These are phyloP conservation scores for Benthosema pterotum DNA, from an alignment of 2,797 vertebrate species.

Conservation along the genomic window DNA sequence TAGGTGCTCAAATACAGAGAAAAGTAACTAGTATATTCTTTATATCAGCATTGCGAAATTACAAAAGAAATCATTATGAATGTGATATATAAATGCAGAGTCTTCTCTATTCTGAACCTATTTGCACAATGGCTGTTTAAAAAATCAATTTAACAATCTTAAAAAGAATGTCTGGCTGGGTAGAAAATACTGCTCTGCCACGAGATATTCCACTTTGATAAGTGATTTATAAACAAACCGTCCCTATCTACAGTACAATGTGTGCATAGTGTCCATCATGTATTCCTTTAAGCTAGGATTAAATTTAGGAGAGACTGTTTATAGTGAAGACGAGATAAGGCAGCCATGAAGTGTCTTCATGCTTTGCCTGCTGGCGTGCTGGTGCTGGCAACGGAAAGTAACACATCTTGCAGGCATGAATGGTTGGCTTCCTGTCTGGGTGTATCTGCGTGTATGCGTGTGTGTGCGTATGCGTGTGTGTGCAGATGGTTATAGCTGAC, in stretches of 20 bases:
- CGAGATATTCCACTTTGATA: too few species aligned
- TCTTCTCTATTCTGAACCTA: neutral
- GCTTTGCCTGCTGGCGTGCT: slow-evolving; percentile 51
- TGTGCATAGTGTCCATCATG: neutral
- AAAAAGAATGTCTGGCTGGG: too few species aligned
- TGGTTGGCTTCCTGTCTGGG: slow-evolving; percentile 48
- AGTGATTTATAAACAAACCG: slow-evolving; percentile 4
- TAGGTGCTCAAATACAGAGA: slow-evolving; percentile 17
- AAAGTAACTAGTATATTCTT: slow-evolving; percentile 26
- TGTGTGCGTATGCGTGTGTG: slow-evolving; percentile 1
- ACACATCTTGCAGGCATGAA: slow-evolving; percentile 61
- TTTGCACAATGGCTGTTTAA: slow-evolving; percentile 8
- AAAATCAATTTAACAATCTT: neutral
- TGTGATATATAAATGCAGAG: neutral
- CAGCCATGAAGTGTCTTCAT: slow-evolving; percentile 45
- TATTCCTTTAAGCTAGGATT: too few species aligned
- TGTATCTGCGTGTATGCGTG: slow-evolving; percentile 17
- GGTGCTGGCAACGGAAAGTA: slow-evolving; percentile 65
- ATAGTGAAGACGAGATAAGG: slow-evolving; percentile 40
- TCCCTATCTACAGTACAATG: slow-evolving; percentile 2
- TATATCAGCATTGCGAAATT: too few species aligned
- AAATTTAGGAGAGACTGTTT: too few species aligned
- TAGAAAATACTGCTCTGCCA: too few species aligned
- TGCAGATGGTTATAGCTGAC: slow-evolving; percentile 45
- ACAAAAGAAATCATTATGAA: too few species aligned